Percentiles rank a stretch among this genome's conserved stretches.
These are phyloP conservation scores for Nomada fucata DNA, from an alignment of 2,888 invertebrate genomes.

Conservation along the genomic window DNA sequence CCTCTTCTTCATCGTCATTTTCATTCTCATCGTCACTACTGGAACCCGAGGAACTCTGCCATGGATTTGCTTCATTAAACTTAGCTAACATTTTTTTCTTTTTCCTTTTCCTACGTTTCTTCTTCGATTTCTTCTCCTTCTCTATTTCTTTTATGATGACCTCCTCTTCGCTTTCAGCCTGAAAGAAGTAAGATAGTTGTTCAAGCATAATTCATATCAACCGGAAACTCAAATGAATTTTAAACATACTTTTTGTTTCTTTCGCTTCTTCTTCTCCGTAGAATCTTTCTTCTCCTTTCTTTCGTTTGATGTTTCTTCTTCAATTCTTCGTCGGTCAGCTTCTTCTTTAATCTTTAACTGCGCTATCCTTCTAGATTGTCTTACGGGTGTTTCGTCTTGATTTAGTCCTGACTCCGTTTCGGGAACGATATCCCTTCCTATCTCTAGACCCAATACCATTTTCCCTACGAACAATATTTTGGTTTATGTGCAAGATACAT, in stretches of 20 bases:
- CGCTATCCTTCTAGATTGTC: constrained; percentile 94
- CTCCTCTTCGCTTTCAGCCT: constrained; percentile 75
- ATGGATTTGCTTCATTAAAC: constrained; percentile 86
- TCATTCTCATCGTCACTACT: constrained; percentile 82
- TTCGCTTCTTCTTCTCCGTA: constrained; percentile 80
- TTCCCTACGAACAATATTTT: constrained; percentile 75
- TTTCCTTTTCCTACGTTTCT: constrained; percentile 83
- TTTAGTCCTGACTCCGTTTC: constrained; percentile 50
- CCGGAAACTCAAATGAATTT: background rate
- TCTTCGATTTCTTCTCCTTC: constrained; percentile 82
- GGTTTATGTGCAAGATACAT: background rate
- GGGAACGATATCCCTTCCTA: constrained; percentile 80
- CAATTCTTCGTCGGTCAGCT: constrained; percentile 90
- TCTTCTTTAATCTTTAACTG: constrained; percentile 95
- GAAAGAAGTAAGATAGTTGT: constrained; percentile 10
- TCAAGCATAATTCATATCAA: background rate
- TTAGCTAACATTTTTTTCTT: constrained; percentile 80
- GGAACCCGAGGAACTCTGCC: constrained; percentile 87
- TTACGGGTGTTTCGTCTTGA: constrained; percentile 86
- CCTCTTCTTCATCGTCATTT: constrained; percentile 84
- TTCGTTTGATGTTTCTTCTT: constrained; percentile 89
- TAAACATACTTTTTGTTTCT: constrained; percentile 76
- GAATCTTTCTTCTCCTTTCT: constrained; percentile 68
- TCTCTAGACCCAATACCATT: constrained; percentile 85
- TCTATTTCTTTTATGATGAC: constrained; percentile 73